Conservation (phyloP, 2,113 vertebrate genomes). For the Ammodramus savannarum region DNA sequence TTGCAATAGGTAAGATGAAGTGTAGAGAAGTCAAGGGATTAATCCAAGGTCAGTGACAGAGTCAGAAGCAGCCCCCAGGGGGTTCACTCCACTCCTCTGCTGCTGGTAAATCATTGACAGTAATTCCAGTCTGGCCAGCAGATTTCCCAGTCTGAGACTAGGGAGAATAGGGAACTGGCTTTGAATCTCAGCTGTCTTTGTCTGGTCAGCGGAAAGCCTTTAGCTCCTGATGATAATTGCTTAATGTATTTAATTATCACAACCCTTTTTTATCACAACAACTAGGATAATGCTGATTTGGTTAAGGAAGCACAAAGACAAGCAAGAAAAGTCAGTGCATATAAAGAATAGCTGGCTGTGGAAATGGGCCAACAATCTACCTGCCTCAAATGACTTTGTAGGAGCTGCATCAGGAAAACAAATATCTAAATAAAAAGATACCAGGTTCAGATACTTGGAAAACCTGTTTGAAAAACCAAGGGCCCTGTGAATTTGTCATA, state of each 20-base stretch:
- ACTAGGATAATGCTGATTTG: neutral
- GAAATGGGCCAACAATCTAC: neutral
- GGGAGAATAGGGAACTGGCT: neutral
- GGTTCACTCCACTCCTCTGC: neutral
- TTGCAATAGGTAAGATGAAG: conserved; percentile 37
- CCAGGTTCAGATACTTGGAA: neutral
- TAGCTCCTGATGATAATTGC: neutral
- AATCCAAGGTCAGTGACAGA: conserved; percentile 8
- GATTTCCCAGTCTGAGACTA: neutral
- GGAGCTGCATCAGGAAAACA: neutral
- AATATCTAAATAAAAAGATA: neutral
- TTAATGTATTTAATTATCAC: neutral
- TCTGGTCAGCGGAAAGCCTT: neutral
- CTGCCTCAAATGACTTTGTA: neutral
- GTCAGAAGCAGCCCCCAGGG: neutral
- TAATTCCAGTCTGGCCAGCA: neutral
- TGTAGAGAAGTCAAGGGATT: conserved; percentile 10
- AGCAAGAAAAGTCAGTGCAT: neutral
- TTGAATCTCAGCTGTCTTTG: neutral
- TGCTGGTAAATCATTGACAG: conserved; percentile 27
- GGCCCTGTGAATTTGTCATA: neutral
- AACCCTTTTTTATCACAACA: neutral
- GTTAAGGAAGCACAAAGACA: neutral
- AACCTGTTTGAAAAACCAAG: neutral
- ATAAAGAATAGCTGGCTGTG: neutral